A percentile compares a stretch with the other conserved stretches of the same genome.
Evolutionary conservation across 2,113 vertebrate species (phyloP).

Genomic region (Fulica atra): DNA sequence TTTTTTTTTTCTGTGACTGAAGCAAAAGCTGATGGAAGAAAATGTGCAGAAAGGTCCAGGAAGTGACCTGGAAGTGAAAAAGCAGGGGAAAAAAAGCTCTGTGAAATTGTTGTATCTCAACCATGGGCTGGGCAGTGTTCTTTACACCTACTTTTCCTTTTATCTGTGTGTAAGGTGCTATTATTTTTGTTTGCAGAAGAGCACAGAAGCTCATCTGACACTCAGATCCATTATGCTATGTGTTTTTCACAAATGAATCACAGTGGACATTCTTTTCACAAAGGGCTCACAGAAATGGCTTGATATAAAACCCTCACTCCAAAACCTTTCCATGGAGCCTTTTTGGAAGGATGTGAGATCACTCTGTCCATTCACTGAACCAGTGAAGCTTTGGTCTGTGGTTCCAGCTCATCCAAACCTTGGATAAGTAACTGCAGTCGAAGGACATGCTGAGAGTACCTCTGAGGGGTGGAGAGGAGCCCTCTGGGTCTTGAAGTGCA

Average conservation of each 20-base stretch:
- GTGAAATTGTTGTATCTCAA: not conserved
- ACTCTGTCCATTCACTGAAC: not conserved
- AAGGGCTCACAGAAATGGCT: not conserved
- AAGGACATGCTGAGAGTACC: not conserved
- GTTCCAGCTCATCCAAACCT: not conserved
- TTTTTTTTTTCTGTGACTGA: not conserved
- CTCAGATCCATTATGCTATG: not conserved
- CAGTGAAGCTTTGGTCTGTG: not conserved
- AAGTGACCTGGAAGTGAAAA: constrained; percentile 42
- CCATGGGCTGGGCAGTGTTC: not conserved
- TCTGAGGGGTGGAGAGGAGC: not conserved
- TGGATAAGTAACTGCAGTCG: not conserved
- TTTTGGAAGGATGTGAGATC: not conserved
- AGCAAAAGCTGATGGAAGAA: constrained; percentile 31
- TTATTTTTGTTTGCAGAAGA: not conserved
- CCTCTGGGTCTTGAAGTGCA: not conserved
- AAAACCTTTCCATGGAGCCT: not conserved
- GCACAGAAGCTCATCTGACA: not conserved
- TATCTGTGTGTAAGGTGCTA: not conserved
- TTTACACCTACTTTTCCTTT: not conserved
- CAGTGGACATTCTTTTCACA: not conserved
- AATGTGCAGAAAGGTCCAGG: not conserved
- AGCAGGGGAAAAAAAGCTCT: not conserved
- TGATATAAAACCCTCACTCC: not conserved
- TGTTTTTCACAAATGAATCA: not conserved